Conservation (phyloP, 2,888 invertebrate genomes). For the Sesamia inferens region DNA sequence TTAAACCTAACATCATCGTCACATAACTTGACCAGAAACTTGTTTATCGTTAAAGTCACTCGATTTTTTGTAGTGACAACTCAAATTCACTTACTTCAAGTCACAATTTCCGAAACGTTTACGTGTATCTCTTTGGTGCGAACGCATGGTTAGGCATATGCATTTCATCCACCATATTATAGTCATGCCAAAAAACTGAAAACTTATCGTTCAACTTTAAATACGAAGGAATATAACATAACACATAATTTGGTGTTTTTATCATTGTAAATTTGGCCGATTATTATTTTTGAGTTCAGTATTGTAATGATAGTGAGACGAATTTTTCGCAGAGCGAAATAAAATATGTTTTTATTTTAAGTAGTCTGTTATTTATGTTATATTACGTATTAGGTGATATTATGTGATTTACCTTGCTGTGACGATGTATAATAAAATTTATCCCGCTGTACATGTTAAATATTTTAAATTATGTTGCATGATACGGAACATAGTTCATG, state of each 20-base stretch:
- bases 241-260: conserved; percentile 42
- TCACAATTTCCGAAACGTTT: background rate
- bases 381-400: conserved; percentile 82
- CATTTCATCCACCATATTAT: background rate
- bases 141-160: background rate
- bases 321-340: conserved; percentile 84
- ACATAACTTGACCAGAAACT: background rate
- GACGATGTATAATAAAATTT: conserved; percentile 74
- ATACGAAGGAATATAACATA: conserved; percentile 23
- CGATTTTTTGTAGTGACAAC: background rate
- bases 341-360: conserved; percentile 73
- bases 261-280: conserved; percentile 63
- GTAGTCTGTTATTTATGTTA: conserved; percentile 74
- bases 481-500: conserved; percentile 24
- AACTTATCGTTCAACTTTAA: conserved; percentile 10
- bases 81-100: background rate
- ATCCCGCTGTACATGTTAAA: conserved; percentile 55
- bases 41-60: background rate
- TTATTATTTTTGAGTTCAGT: conserved; percentile 76
- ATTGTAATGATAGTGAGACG: conserved; percentile 80
- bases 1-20: background rate
- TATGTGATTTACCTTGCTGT: conserved; percentile 88
- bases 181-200: conserved; percentile 4
- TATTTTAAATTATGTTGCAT: conserved; percentile 49
- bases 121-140: background rate